These are phyloP conservation scores for Regulus satrapa DNA, from an alignment of 2,113 vertebrate genomes.

Conservation along the genomic window DNA sequence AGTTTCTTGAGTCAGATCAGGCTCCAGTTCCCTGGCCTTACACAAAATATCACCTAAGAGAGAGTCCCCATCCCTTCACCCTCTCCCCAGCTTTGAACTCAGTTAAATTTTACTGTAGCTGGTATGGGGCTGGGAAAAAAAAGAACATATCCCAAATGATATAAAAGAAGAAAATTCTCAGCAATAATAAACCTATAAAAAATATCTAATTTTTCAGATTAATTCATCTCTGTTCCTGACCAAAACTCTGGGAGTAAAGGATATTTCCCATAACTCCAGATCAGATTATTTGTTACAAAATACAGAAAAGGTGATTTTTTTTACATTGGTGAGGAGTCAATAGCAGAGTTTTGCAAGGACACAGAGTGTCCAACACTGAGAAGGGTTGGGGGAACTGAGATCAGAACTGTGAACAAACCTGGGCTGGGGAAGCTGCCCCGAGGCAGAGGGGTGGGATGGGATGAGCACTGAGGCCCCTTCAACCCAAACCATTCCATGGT, in stretches of 20 bases:
- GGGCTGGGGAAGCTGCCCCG: not conserved
- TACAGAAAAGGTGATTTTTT: not conserved
- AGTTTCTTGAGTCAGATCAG: not conserved
- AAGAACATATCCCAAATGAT: not conserved
- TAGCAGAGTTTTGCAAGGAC: not conserved
- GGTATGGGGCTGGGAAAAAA: not conserved
- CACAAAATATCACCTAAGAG: not conserved
- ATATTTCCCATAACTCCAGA: not conserved
- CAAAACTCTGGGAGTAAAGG: not conserved
- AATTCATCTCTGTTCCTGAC: not conserved
- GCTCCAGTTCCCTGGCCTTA: not conserved
- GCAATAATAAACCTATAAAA: not conserved
- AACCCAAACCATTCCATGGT: not conserved
- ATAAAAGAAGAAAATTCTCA: not conserved
- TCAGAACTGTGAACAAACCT: not conserved
- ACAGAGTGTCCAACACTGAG: not conserved
- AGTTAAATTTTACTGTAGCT: not conserved
- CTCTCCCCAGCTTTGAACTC: not conserved
- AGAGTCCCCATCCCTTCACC: not conserved
- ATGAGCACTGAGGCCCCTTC: not conserved
- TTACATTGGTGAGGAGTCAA: not conserved
- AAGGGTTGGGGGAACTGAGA: not conserved
- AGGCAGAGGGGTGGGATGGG: not conserved
- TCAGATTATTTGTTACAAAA: not conserved
- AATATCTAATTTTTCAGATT: not conserved